A percentile compares a stretch with the other conserved stretches of the same genome.
Evolutionary conservation across 1,140 invertebrate species (phyloP).

Genomic region (Macrostomum lignano): DNA sequence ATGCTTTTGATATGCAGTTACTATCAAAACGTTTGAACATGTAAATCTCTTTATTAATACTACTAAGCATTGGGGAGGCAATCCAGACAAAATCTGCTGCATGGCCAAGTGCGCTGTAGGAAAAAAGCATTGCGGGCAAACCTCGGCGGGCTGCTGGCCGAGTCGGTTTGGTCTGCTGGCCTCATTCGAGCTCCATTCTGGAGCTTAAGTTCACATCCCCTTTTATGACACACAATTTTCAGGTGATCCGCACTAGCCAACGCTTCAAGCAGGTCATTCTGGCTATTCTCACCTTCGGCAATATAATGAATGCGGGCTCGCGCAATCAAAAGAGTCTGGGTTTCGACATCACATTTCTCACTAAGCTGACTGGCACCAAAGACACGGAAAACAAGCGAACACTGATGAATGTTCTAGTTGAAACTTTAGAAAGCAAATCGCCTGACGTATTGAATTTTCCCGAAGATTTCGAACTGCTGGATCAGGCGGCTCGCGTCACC

Average conservation of each 20-base stretch:
- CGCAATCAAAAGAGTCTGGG: slow-evolving; percentile 68
- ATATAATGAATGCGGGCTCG: slow-evolving; percentile 76
- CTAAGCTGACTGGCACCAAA: slow-evolving; percentile 76
- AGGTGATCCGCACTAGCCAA: slow-evolving; percentile 50
- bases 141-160: too few relatives aligned
- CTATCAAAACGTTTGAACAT: too few relatives aligned
- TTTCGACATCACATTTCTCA: slow-evolving; percentile 78
- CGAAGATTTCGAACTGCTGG: slow-evolving; percentile 55
- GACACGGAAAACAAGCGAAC: slow-evolving; percentile 68
- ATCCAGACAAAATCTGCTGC: too few relatives aligned
- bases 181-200: too few relatives aligned
- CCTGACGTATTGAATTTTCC: slow-evolving; percentile 49
- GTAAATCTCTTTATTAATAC: too few relatives aligned
- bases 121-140: too few relatives aligned
- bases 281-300: slow-evolving; percentile 59
- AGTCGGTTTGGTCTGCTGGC: too few relatives aligned
- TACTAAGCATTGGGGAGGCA: too few relatives aligned
- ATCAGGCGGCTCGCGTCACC: slow-evolving; percentile 26
- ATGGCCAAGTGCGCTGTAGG: too few relatives aligned
- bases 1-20: too few relatives aligned
- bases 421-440: slow-evolving; percentile 57
- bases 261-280: slow-evolving; percentile 68
- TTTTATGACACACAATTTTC: too few relatives aligned
- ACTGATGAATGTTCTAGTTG: slow-evolving; percentile 62
- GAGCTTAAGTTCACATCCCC: too few relatives aligned